These are phyloP conservation scores for Leptobrachium ailaonicum DNA, from an alignment of 2,113 vertebrate genomes.

Conservation along the genomic window DNA sequence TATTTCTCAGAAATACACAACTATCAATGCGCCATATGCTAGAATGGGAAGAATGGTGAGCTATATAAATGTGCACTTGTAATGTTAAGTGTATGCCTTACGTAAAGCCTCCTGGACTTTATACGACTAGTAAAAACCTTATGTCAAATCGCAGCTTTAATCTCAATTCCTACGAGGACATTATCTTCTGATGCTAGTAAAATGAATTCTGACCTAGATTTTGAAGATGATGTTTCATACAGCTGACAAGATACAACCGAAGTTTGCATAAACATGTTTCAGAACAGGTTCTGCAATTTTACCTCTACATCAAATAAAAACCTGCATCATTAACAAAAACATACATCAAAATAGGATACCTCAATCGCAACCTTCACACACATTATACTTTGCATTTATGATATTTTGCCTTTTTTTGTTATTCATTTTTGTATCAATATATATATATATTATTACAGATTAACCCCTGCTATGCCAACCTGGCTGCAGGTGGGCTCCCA, in stretches of 20 bases:
- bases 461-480: too few species aligned
- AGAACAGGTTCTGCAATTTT: too few species aligned
- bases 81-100: slow-evolving; percentile 6
- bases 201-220: slow-evolving; percentile 45
- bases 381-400: too few species aligned
- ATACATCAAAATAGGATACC: neutral
- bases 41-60: neutral
- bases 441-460: too few species aligned
- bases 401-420: too few species aligned
- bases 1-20: neutral
- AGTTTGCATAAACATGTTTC: neutral
- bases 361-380: too few species aligned
- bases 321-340: neutral
- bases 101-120: slow-evolving; percentile 3
- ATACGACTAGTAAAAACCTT: slow-evolving; percentile 24
- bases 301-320: neutral
- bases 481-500: too few species aligned
- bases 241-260: slow-evolving; percentile 5
- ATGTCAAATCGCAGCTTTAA: slow-evolving; percentile 32
- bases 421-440: too few species aligned
- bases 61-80: neutral
- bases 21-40: neutral
- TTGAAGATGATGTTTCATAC: slow-evolving; percentile 17
- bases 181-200: slow-evolving; percentile 25
- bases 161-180: slow-evolving; percentile 29